Conservation (phyloP, 2,113 vertebrate genomes). For the Hippoglossus stenolepis region DNA sequence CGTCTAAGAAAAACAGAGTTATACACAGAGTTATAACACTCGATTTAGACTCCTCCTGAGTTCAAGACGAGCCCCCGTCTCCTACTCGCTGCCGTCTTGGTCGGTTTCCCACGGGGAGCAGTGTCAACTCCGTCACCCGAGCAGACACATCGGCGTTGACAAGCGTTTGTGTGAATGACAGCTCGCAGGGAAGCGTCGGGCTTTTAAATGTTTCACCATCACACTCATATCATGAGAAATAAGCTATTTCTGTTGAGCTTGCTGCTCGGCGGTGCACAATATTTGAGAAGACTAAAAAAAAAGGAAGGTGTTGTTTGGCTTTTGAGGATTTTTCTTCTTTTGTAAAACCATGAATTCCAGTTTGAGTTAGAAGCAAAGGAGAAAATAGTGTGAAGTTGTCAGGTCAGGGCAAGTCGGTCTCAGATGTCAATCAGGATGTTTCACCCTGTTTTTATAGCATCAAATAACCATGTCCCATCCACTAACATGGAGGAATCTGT, state of each 20-base stretch:
- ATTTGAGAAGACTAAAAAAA: background rate
- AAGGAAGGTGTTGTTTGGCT: background rate
- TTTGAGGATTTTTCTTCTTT: background rate
- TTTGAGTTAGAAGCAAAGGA: too few species aligned
- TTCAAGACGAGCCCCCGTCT: background rate
- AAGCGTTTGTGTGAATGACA: slow-evolving; percentile 23
- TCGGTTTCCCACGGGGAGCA: slow-evolving; percentile 1
- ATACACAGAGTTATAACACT: too few species aligned
- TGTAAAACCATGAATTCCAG: too few species aligned
- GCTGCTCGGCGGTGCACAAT: background rate
- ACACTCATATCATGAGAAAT: background rate
- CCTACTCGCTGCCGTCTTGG: background rate
- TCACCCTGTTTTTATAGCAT: too few species aligned
- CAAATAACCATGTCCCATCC: too few species aligned
- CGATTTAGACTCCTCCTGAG: background rate
- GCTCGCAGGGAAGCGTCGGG: slow-evolving; percentile 5
- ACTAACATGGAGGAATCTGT: too few species aligned
- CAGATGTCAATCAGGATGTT: too few species aligned
- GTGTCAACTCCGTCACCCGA: slow-evolving; percentile 7
- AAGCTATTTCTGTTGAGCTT: background rate
- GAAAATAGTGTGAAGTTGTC: too few species aligned
- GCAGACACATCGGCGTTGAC: slow-evolving; percentile 20
- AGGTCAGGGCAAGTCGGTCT: too few species aligned
- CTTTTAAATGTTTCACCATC: background rate
- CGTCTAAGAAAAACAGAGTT: too few species aligned